Evolutionary conservation across 1,140 invertebrate species (phyloP), one percentile per base, ranked within the genome.

Genomic region (Proctacanthus coquilletti): DNA sequence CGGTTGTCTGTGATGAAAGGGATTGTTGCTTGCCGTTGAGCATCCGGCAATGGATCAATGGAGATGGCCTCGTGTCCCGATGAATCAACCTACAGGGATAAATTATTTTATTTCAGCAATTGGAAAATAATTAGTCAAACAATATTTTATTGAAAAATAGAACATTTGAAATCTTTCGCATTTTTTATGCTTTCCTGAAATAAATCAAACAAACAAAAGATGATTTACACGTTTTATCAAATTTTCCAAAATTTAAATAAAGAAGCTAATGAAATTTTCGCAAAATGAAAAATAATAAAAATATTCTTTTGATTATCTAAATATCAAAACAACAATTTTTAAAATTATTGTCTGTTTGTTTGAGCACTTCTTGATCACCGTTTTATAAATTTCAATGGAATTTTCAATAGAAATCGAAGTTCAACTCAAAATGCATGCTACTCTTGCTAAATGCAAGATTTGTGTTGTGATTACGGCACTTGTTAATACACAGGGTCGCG

Each of bases 1-100:
- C 80, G 27, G 75, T 73, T 25, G 73, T 72, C 15, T 67, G 64
- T 18, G 66, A 62, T 21, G 62, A 58, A 44, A 71, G 65, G 13
- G 61, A 50, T 38, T 70, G 62, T 37, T 70, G 62, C 40, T 75
- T 74, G 25, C 72, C 72, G 46, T 68, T 69, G 21, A 79, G 62
- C 45, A 81, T 68, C 38, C 77, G 77, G 60, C 84, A 86, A 53
- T 77, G 75, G 53, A 84, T 81, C 44, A 80, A 69, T 35, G 81
- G 80, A 47, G 81, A 75, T 8, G 82, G 82, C 43, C 76, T 73
- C 2, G 74, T 75, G 47, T 79, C 76, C 29, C 77, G 72, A 60
- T 77, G 79, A 47, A 84, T 80, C 47, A 80, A 53, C 42, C 77
- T 81, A 62, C 11, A 66, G n/a, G n/a, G n/a, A n/a, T n/a, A n/a